These are phyloP conservation scores for Syncerus caffer DNA, from an alignment of 2,797 vertebrate genomes.

Conservation along the genomic window DNA sequence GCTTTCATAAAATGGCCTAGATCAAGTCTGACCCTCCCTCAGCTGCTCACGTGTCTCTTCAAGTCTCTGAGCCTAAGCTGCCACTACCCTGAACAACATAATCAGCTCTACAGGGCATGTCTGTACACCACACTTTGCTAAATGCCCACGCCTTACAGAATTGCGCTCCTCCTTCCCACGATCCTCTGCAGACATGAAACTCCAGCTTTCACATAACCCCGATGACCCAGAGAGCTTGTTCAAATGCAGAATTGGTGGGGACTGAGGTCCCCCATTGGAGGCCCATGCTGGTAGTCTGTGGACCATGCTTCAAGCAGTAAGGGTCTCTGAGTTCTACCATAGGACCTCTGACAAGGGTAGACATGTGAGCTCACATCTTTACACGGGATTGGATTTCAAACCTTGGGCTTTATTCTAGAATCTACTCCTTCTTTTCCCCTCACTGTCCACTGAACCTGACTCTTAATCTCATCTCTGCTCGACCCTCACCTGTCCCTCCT, in stretches of 20 bases:
- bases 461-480: not conserved
- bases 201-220: not conserved
- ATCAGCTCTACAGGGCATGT: not conserved
- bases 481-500: not conserved
- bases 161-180: rapidly evolving
- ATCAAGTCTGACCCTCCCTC: not conserved
- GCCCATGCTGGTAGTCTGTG: not conserved
- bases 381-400: not conserved
- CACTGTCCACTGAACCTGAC: not conserved
- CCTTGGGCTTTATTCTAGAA: not conserved
- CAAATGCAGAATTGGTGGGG: not conserved
- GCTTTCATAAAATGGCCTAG: not conserved
- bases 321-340: not conserved
- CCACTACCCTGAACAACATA: not conserved
- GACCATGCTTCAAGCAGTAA: not conserved
- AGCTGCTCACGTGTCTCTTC: rapidly evolving
- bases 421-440: no score
- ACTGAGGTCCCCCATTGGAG: not conserved
- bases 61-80: not conserved
- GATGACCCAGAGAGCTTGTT: not conserved
- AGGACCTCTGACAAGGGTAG: not conserved
- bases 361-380: not conserved
- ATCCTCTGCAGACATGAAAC: not conserved
- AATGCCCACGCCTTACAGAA: not conserved
- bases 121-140: not conserved